Evolutionary conservation across 2,888 invertebrate species (phyloP), one percentile per base, ranked within the genome.

Genomic region (Drosophila glabriapex): DNA sequence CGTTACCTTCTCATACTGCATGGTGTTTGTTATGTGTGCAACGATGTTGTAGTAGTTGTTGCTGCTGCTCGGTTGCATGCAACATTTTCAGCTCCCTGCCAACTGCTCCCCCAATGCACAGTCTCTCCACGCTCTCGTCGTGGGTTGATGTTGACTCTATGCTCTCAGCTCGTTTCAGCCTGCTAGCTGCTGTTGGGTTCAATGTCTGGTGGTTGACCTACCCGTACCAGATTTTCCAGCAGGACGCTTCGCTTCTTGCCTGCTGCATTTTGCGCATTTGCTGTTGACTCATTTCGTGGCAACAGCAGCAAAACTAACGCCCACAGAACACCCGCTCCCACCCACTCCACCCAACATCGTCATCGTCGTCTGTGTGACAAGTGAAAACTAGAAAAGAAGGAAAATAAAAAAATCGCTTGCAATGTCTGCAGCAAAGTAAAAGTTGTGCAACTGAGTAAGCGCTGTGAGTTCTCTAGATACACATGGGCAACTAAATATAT

Each of bases 201-300:
- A 91, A 91, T 87, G 91, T 88, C 91, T 91, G 91, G 91, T 90
- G 91, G 91, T 91, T 91, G 91, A 91, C 91, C 91, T 91, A 91
- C 91, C 91, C 91, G 90, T 80, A 84, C 91, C 82, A 66, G 68
- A 70, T 74, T 89, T 85, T 78, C 50, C 61, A 46, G 56, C 75
- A 75, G 79, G 76, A 82, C 85, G 73, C 68, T 78, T 74, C 72
- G 64, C 65, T 28, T 39, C 39, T 28, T 29, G 62, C 43, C 56
- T 64, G 22, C 61, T 74, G 68, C 68, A 59, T 68, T 78, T 60
- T 52, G 63, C 56, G 76, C 72, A 56, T 79, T 78, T 73, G 69
- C 67, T 73, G 80, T 88, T 86, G 87, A 81, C 83, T 85, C 85
- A 85, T 78, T 58, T 46, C 4, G 16, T 46, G 46, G 46, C 46